Percentiles rank a stretch among this genome's conserved stretches.
Evolutionary conservation across 2,113 vertebrate genomes (phyloP).

Genomic region (Felis chaus): DNA sequence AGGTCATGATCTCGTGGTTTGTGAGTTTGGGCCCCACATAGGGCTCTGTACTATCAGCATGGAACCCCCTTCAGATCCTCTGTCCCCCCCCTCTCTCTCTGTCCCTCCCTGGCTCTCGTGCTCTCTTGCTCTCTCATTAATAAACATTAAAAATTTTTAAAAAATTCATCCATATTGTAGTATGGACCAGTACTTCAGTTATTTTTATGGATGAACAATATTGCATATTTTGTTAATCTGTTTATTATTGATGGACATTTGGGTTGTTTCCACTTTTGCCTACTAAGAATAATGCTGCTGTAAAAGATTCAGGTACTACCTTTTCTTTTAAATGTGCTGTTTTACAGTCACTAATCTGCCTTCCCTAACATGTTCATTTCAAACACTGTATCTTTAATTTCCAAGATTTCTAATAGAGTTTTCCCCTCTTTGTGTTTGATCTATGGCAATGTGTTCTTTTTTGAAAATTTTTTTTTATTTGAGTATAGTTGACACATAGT

Average conservation of each 20-base stretch:
- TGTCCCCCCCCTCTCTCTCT: no score
- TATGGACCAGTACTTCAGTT: not conserved
- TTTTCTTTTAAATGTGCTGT: conserved; percentile 5
- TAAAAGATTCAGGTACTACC: not conserved
- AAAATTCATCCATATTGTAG: not conserved
- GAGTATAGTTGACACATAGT: not conserved
- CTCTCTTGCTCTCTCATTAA: no score
- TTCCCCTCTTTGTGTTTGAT: not conserved
- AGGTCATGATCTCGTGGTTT: no score
- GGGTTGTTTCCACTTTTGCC: not conserved
- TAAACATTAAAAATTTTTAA: no score
- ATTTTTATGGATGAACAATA: conserved; percentile 5
- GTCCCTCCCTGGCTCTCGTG: no score
- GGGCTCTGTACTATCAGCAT: no score
- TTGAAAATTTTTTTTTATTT: not conserved
- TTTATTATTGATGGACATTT: not conserved
- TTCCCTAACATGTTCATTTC: conserved; percentile 4
- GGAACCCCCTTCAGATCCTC: no score
- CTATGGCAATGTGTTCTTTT: not conserved
- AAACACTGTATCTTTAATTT: not conserved
- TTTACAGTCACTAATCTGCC: not conserved
- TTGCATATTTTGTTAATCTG: not conserved
- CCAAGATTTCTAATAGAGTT: not conserved
- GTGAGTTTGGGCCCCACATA: no score
- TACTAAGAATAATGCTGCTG: not conserved